Evolutionary conservation across 2,113 vertebrate genomes (phyloP).

Genomic region (Barbus barbus): DNA sequence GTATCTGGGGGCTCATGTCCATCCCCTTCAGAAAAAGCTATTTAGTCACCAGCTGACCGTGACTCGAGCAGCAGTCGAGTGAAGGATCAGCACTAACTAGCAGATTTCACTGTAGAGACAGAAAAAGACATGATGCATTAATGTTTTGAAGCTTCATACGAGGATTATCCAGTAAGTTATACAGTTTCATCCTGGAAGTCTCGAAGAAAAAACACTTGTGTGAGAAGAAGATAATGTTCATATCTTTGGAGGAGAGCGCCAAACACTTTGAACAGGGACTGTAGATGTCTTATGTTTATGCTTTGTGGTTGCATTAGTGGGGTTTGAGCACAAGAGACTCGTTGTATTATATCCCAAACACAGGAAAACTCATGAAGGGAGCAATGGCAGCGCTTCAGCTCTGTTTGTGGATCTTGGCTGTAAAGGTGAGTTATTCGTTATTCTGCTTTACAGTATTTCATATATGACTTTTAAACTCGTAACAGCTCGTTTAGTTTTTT

Average conservation of each 20-base stretch:
- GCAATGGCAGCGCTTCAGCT: conserved; percentile 61
- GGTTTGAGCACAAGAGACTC: conserved; percentile 28
- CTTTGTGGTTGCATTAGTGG: neutral
- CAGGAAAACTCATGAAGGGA: conserved; percentile 47
- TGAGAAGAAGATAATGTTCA: neutral
- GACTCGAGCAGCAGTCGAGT: neutral
- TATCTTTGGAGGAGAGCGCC: neutral
- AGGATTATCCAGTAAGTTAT: neutral
- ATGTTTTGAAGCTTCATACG: neutral
- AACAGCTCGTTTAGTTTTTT: neutral
- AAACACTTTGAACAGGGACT: neutral
- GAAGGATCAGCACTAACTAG: neutral
- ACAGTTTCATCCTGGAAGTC: neutral
- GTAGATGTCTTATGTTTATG: neutral
- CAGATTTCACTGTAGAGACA: neutral
- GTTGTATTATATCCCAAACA: neutral
- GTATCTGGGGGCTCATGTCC: neutral
- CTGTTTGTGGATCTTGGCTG: conserved; percentile 63
- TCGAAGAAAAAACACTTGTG: neutral
- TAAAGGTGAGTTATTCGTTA: conserved; percentile 66
- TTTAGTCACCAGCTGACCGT: conserved; percentile 12
- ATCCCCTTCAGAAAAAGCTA: conserved; percentile 8
- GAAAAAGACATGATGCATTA: neutral
- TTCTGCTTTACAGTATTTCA: neutral
- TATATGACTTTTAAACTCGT: neutral